Evolutionary conservation across 1,140 invertebrate genomes (phyloP).

Genomic region (Luehdorfia chinensis): DNA sequence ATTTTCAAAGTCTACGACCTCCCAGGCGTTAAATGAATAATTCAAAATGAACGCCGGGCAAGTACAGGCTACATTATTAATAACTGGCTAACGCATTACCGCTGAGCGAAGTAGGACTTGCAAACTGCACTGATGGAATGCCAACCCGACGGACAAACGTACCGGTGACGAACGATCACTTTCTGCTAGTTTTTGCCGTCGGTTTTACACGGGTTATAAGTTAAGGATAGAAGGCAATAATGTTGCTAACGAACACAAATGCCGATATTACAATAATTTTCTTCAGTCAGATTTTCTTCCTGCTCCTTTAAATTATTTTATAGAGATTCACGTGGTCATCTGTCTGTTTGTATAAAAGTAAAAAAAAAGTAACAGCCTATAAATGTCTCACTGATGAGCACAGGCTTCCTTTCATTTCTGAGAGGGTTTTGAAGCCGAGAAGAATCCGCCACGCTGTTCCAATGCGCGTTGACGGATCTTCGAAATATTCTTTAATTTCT

Average conservation of each 20-base stretch:
- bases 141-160: neutral
- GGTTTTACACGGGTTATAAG: neutral
- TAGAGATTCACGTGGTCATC: too few relatives aligned
- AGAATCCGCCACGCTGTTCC: too few relatives aligned
- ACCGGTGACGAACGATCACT: neutral
- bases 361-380: too few relatives aligned
- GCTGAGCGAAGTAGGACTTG: neutral
- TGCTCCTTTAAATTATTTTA: too few relatives aligned
- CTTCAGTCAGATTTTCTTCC: neutral
- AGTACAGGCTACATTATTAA: slow-evolving; percentile 40
- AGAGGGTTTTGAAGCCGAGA: too few relatives aligned
- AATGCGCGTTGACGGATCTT: too few relatives aligned
- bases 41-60: slow-evolving; percentile 32
- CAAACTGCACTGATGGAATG: slow-evolving; percentile 10
- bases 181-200: neutral
- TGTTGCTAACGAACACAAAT: neutral
- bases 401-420: too few relatives aligned
- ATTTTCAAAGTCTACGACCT: slow-evolving; percentile 44
- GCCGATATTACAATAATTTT: neutral
- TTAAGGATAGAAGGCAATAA: neutral
- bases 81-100: slow-evolving; percentile 27
- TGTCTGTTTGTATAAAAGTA: too few relatives aligned
- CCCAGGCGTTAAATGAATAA: slow-evolving; percentile 49
- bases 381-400: too few relatives aligned
- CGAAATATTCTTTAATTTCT: too few relatives aligned